Conservation (phyloP, 2,888 invertebrate genomes). For the Archips xylosteana region DNA sequence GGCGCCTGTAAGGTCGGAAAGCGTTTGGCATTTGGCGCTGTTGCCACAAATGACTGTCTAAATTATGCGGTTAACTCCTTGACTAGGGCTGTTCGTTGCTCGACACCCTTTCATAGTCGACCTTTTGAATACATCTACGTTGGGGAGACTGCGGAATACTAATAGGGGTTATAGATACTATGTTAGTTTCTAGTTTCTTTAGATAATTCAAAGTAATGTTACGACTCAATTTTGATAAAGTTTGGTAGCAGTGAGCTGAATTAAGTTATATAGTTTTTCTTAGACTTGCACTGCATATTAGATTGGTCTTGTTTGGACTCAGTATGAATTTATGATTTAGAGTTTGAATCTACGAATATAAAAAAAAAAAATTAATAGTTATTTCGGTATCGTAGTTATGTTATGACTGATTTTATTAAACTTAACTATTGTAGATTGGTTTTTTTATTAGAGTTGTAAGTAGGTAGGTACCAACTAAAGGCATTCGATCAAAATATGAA, state of each 20-base stretch:
- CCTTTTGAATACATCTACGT: constrained; percentile 49
- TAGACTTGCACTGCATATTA: no score
- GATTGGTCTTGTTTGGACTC: no score
- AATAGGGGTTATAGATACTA: constrained; percentile 40
- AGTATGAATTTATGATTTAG: no score
- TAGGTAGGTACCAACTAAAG: no score
- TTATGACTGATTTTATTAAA: no score
- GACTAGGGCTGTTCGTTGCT: constrained; percentile 54
- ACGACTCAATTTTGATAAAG: not conserved
- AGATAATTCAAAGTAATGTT: constrained; percentile 27
- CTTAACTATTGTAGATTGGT: no score
- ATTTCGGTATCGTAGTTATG: no score
- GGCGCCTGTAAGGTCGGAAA: constrained; percentile 53
- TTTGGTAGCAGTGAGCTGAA: not conserved
- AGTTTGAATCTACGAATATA: no score
- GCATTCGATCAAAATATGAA: no score
- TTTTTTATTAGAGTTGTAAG: no score
- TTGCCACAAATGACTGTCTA: constrained; percentile 70
- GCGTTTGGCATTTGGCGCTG: constrained; percentile 67
- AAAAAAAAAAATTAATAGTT: no score
- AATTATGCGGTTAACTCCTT: constrained; percentile 75
- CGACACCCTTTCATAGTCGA: constrained; percentile 58
- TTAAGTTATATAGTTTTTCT: no score
- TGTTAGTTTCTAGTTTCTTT: constrained; percentile 32
- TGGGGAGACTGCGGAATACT: constrained; percentile 38